Conservation (phyloP, 2,888 invertebrate genomes). For the Iphiclides podalirius region DNA sequence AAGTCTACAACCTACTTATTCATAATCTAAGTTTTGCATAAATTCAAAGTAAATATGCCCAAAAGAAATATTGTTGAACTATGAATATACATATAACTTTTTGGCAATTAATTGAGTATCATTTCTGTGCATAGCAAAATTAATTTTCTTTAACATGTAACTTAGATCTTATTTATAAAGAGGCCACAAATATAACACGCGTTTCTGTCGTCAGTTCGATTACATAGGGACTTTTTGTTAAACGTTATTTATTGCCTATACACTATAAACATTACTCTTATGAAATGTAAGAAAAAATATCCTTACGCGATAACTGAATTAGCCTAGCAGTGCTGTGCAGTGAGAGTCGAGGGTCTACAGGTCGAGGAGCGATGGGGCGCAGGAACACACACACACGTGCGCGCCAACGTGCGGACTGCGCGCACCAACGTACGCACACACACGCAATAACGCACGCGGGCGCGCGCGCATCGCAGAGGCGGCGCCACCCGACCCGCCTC, state of each 20-base stretch:
- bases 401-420: background rate
- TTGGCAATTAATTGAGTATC: constrained; percentile 82
- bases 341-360: constrained; percentile 57
- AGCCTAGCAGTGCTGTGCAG: constrained; percentile 78
- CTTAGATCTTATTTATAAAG: constrained; percentile 80
- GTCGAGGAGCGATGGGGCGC: constrained; percentile 29
- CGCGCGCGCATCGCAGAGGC: constrained; percentile 23
- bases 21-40: constrained; percentile 79
- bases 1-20: constrained; percentile 78
- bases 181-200: constrained; percentile 80
- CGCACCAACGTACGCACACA: constrained; percentile 9
- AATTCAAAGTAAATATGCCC: constrained; percentile 80
- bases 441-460: constrained; percentile 13
- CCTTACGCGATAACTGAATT: constrained; percentile 76
- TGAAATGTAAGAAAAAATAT: constrained; percentile 76
- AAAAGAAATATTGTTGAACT: constrained; percentile 80
- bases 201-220: constrained; percentile 80
- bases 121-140: constrained; percentile 81
- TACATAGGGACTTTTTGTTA: constrained; percentile 79
- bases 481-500: constrained; percentile 40
- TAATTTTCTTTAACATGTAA: constrained; percentile 79
- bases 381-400: constrained; percentile 13
- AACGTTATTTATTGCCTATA: constrained; percentile 77
- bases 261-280: constrained; percentile 75
- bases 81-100: constrained; percentile 80